Base-by-base conservation (phyloP, 2,113 vertebrate genomes). In the Etia nguti region DNA sequence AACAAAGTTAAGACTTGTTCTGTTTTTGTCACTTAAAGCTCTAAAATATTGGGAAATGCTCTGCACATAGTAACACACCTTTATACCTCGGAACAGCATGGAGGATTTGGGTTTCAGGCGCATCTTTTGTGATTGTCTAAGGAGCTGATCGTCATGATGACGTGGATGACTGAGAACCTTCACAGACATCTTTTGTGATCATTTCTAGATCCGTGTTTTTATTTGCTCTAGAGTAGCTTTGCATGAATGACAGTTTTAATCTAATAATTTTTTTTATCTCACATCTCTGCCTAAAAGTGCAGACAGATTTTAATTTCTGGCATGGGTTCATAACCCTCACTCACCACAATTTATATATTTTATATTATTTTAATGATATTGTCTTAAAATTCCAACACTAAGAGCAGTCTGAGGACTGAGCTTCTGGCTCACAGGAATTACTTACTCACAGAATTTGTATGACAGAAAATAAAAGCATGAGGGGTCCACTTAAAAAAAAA, bases 291-390 rank as follows among this genome's bases (percentile, higher is more conserved):
- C 20, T n/a, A 18, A 75, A 75, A 1, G 3, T 29, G 29, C 10
- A 18, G 4, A 43, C 38, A 46, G 22, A 11, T 50, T 75, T 50
- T 50, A 20, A 50, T 50, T 50, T 29, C 70, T 75, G 70, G 4
- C 43, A 31, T 8, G 5, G 0, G 6, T 5, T 75, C 24, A 75
- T 48, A 0, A 50, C 6, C 0, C 6, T 24, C 43, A 20, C 24
- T 48, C 10, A 20, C 70, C 15, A 75, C 13, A 26, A 4, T 3
- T 46, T 73, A 6, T 46, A 10, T 29, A 0, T 46, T 26, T 73
- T 29, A 73, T 73, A 46, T 0, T 65, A 38, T 65, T 65, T 65
- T 38, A 38, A 38, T 2, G 10, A 38, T 0, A 65, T 65, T 22
- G 1, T 65, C 2, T 65, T 65, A 65, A 38, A 65, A 65, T 0